phyloP scores from a whole-genome alignment of 1,140 invertebrate species.

The Sycophila sp. region DNA sequence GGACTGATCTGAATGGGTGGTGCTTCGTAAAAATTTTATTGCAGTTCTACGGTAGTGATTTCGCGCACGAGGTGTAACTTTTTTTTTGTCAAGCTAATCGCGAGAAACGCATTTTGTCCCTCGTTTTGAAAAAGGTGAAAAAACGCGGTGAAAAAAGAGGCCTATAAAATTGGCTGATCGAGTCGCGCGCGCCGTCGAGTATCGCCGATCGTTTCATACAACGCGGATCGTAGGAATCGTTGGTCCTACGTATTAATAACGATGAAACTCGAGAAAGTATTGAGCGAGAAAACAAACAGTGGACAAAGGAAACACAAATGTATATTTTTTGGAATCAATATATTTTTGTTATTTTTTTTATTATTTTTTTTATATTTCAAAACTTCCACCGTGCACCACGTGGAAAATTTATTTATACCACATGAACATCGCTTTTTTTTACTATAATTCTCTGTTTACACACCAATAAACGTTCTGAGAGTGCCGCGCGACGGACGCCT shows the following conservation, averaged over 20 bases:
- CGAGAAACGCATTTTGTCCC: too few relatives aligned
- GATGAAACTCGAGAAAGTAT: slow-evolving; percentile 17
- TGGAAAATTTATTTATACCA: slow-evolving; percentile 30
- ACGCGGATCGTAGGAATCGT: slow-evolving; percentile 45
- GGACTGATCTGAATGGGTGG: neutral
- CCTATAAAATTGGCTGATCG: neutral
- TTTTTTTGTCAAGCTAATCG: too few relatives aligned
- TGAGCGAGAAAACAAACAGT: slow-evolving; percentile 37
- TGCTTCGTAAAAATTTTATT: too few relatives aligned
- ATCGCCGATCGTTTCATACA: slow-evolving; percentile 31
- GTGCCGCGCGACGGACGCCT: slow-evolving; percentile 10
- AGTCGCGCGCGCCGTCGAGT: slow-evolving; percentile 40
- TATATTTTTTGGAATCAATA: slow-evolving; percentile 33
- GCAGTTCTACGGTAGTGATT: too few relatives aligned
- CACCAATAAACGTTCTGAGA: slow-evolving; percentile 45
- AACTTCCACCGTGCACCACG: slow-evolving; percentile 26
- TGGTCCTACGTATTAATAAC: slow-evolving; percentile 57
- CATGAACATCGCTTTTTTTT: slow-evolving; percentile 45
- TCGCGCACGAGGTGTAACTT: too few relatives aligned
- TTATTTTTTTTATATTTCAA: too few relatives aligned
- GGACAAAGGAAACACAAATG: slow-evolving; percentile 29
- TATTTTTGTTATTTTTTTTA: too few relatives aligned
- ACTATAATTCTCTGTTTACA: slow-evolving; percentile 54
- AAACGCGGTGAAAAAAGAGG: neutral
- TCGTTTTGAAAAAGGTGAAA: slow-evolving; percentile 11